phyloP scores from a whole-genome alignment of 1,140 invertebrate species.

The Ptiloglossa arizonensis region DNA sequence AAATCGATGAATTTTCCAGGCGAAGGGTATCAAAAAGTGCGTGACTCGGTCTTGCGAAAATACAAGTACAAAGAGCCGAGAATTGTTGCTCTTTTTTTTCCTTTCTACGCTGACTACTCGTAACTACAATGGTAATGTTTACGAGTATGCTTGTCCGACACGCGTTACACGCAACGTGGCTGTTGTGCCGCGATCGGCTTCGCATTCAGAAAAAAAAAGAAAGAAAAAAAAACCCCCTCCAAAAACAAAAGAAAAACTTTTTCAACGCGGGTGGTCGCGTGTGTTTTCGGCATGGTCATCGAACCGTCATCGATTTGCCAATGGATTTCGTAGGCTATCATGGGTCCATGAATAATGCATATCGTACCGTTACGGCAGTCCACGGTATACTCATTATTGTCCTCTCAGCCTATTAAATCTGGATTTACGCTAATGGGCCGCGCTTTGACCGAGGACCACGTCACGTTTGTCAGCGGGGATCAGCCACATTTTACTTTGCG shows the following conservation, averaged over 20 bases:
- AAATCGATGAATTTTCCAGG: no score
- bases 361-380: not conserved
- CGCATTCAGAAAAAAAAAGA: no score
- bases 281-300: not conserved
- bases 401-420: slow-evolving; percentile 46
- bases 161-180: not conserved
- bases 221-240: no score
- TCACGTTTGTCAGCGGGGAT: slow-evolving; percentile 40
- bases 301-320: slow-evolving; percentile 24
- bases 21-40: no score
- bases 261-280: no score
- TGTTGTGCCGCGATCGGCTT: not conserved
- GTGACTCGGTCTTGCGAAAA: no score
- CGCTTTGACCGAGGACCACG: slow-evolving; percentile 26
- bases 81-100: no score
- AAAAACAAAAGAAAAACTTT: not conserved
- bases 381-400: slow-evolving; percentile 45
- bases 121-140: no score
- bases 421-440: slow-evolving; percentile 40
- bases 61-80: no score
- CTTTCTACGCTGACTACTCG: no score
- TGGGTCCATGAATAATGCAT: slow-evolving; percentile 48
- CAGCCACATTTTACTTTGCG: slow-evolving; percentile 38
- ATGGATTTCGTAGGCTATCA: slow-evolving; percentile 30
- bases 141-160: no score